Evolutionary conservation across 1,140 invertebrate genomes (phyloP), one percentile per base, ranked within the genome.

Genomic region (Hylyphantes graminicola): DNA sequence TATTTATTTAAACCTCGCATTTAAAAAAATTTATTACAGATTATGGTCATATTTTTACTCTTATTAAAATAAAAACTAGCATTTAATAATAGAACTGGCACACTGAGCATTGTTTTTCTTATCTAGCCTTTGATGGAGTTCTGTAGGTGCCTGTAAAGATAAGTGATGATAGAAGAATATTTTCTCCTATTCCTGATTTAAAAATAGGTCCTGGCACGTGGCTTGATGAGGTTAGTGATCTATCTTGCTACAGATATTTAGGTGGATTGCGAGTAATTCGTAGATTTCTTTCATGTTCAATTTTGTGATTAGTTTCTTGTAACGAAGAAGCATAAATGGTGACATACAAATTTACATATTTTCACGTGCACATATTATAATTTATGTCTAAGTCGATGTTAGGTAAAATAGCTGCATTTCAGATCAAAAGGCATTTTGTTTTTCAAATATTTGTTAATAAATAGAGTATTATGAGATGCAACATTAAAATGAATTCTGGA

Each of bases 191-290:
- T 70, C 61, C 64, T 59, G 55, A 59, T 51, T 80, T 72, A 80
- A 80, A 80, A 80, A 80, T 80, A 80, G 48, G 10, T 35, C 6
- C 55, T 80, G 67, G 67, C 78, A 80, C 65, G 61, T 70, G 57
- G 67, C 65, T 80, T 80, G 78, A 80, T 72, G 67, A 72, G 78
- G 78, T 80, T 80, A 80, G 54, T 72, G 78, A 80, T 80, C 78
- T 72, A 61, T 67, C n/a, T 80, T 61, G n/a, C 54, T 61, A 68
- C 57, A 35, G 35, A 79, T 64, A 70, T 61, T 72, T 80, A 50
- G 51, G 17, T 35, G 55, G 55, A 80, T 70, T 51, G 55, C 67
- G 51, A 11, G 17, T 57, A 80, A 80, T 70, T 80, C 65, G 61
- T 65, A 64, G 6, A 35, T 53, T 48, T 19, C 21, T 65, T 48